Evolutionary conservation across 2,888 invertebrate genomes (phyloP), one percentile per base, ranked within the genome.

Genomic region (Emmelina monodactyla): DNA sequence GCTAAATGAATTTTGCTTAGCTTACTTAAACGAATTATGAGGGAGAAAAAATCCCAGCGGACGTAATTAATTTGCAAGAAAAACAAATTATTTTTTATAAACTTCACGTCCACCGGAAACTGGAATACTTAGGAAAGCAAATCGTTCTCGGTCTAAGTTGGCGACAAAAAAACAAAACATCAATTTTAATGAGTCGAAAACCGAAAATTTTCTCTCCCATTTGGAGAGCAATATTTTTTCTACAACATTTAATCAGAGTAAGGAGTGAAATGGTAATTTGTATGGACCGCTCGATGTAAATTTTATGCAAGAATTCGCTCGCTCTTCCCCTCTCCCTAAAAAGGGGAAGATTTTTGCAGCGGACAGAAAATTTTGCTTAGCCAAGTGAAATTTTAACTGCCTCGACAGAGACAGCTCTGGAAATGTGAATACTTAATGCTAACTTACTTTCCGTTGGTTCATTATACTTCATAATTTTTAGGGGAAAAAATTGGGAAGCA

Each of bases 191-290:
- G 73, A 75, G 68, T 71, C 67, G 58, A 71, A 75, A 76, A 72
- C 71, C 71, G 62, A 68, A 66, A 68, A 73, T 72, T 71, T 76
- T 73, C 76, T 68, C 62, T 67, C 65, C 70, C 73, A 73, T 76
- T 78, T 73, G 58, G 69, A 66, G 62, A 65, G 69, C 76, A 76
- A 76, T 76, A 76, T 76, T 76, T 79, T 78, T 79, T 79, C 78
- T 79, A 75, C 70, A 75, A 76, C 78, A 76, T 79, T 78, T 78
- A 79, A 79, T 79, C 78, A 78, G 73, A 73, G 73, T 70, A 75
- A 76, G 75, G 73, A 71, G 72, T 68, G 73, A 71, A 76, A 78
- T 76, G 76, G 73, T 76, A 76, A 79, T 79, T 78, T 78, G 76
- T 79, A 75, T 78, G 73, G 73, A 76, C 76, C 78, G 72, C 76